These are phyloP conservation scores for Atta colombica DNA, from an alignment of 1,140 invertebrate species.

Conservation along the genomic window DNA sequence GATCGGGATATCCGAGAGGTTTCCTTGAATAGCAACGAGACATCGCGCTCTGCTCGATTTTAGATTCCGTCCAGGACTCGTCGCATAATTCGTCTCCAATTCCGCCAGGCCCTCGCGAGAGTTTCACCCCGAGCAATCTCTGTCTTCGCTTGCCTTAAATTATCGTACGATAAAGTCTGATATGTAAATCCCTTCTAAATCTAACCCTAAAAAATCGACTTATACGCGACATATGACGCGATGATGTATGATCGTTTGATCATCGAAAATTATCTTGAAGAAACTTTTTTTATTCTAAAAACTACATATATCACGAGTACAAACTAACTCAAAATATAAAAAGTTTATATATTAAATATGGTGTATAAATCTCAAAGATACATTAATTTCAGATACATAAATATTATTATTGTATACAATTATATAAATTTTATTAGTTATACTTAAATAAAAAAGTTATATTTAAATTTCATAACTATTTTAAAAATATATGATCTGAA, in stretches of 20 bases:
- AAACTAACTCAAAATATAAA: neutral
- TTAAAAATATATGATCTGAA: neutral
- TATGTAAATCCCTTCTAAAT: neutral
- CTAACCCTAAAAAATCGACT: constrained; percentile 19
- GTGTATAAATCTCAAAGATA: neutral
- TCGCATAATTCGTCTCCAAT: constrained; percentile 69
- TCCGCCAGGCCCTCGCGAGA: constrained; percentile 29
- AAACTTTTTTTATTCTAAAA: neutral
- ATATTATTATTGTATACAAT: neutral
- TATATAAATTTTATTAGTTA: neutral
- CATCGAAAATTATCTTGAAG: constrained; percentile 3
- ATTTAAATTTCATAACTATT: neutral
- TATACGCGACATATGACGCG: constrained; percentile 31
- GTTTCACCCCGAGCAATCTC: constrained; percentile 58
- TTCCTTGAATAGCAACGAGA: constrained; percentile 74
- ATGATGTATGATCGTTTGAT: constrained; percentile 15
- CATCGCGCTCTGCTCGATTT: constrained; percentile 69
- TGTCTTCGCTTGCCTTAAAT: constrained; percentile 64
- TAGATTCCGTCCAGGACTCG: constrained; percentile 71
- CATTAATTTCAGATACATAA: neutral
- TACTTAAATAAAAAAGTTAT: neutral
- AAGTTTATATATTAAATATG: neutral
- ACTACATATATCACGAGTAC: neutral
- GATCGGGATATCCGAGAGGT: constrained; percentile 64
- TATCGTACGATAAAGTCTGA: constrained; percentile 62